Percentiles rank a stretch among this genome's conserved stretches.
These are phyloP conservation scores for Colaptes auratus DNA, from an alignment of 2,113 vertebrate genomes.

Conservation along the genomic window DNA sequence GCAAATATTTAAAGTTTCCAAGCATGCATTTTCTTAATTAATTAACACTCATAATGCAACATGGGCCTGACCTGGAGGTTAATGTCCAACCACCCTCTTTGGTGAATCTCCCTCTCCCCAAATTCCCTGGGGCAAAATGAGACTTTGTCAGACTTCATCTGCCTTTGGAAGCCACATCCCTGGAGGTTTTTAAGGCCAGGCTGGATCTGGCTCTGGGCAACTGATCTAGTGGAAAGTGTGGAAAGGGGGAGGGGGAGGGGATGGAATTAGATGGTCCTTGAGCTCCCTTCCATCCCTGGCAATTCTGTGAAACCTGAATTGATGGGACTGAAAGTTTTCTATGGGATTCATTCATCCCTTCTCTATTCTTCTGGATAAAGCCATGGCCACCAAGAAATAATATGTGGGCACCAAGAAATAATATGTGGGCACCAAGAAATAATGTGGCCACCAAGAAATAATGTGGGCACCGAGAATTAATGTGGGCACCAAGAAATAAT, in stretches of 20 bases:
- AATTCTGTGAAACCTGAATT: background rate
- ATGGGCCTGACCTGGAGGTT: slow-evolving; percentile 45
- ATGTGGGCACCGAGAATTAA: background rate
- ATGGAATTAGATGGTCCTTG: too few relatives aligned
- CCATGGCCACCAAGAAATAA: background rate
- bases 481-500: background rate
- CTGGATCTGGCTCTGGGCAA: too few relatives aligned
- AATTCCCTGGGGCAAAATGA: slow-evolving; percentile 44
- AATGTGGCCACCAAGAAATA: too few relatives aligned
- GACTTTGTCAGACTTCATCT: slow-evolving; percentile 18
- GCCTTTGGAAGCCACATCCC: background rate
- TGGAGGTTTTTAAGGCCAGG: too few relatives aligned
- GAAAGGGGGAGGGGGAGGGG: too few relatives aligned
- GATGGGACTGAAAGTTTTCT: slow-evolving; percentile 19
- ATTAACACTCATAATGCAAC: slow-evolving; percentile 47
- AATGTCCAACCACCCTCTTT: background rate
- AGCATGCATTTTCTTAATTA: slow-evolving; percentile 59
- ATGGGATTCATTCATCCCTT: background rate
- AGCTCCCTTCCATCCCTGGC: too few relatives aligned
- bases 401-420: background rate
- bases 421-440: background rate
- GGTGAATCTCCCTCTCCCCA: slow-evolving; percentile 30
- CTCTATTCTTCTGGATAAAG: background rate
- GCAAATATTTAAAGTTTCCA: slow-evolving; percentile 66
- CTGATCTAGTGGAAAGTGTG: too few relatives aligned